Conservation (phyloP, 1,140 invertebrate species). For the Drosophila trapezifrons region DNA sequence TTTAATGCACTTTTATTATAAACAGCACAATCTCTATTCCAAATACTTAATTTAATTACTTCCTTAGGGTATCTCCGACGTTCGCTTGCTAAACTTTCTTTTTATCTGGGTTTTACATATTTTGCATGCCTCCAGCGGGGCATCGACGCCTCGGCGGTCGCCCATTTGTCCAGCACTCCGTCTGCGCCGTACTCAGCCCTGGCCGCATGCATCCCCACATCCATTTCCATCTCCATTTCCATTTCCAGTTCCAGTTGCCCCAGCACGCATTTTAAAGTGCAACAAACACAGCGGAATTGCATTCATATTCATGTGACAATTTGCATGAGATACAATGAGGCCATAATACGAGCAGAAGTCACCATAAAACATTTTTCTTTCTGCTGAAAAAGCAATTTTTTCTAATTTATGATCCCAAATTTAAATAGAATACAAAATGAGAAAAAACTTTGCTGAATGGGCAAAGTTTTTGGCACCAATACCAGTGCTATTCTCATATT, state of each 20-base stretch:
- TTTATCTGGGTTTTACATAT: conserved; percentile 23
- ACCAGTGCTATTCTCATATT: conserved; percentile 10
- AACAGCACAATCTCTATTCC: too few species aligned
- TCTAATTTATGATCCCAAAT: conserved; percentile 39
- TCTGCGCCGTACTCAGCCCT: conserved; percentile 3
- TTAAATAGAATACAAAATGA: conserved; percentile 36
- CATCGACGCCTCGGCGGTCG: conserved; percentile 41
- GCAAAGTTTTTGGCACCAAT: conserved; percentile 34
- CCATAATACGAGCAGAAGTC: conserved; percentile 48
- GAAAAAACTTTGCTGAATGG: conserved; percentile 31
- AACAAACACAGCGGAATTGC: conserved; percentile 36
- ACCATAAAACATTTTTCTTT: conserved; percentile 27
- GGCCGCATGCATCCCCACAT: conserved; percentile 9
- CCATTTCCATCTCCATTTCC: conserved; percentile 19
- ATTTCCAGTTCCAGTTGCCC: conserved; percentile 33
- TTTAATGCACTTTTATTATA: too few species aligned
- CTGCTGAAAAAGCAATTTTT: conserved; percentile 42
- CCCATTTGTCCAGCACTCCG: conserved; percentile 41
- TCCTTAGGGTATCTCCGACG: conserved; percentile 5
- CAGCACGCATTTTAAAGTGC: conserved; percentile 45
- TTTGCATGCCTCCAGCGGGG: conserved; percentile 46
- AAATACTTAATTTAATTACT: not conserved
- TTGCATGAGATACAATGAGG: conserved; percentile 53
- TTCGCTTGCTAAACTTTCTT: conserved; percentile 16
- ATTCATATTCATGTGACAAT: conserved; percentile 56